Percentiles rank a stretch among this genome's conserved stretches.
Conservation (phyloP, 1,140 invertebrate species). For the Bombyx mori region ASM3026992v2 NC_085135.1:7413501-7414000, state of each 20-base stretch:
- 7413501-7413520: too few relatives aligned
- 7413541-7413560: slow-evolving; percentile 1
- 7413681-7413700: background rate
- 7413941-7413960: slow-evolving; percentile 1
- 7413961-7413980: slow-evolving; percentile 1
- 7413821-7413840: background rate
- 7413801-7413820: background rate
- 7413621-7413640: background rate
- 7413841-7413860: background rate
- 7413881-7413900: background rate
- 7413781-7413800: background rate
- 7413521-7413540: background rate
- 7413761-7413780: background rate
- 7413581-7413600: slow-evolving; percentile 3
- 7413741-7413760: background rate
- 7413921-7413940: background rate
- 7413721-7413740: background rate
- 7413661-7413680: slow-evolving; percentile 1
- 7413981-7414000: slow-evolving; percentile 1
- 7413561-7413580: slow-evolving; percentile 5
- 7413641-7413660: background rate
- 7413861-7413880: background rate
- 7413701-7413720: background rate
- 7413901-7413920: background rate
- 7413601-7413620: background rate